Base-by-base conservation (phyloP, 2,888 invertebrate genomes). In the Lucinisca nassula region DNA sequence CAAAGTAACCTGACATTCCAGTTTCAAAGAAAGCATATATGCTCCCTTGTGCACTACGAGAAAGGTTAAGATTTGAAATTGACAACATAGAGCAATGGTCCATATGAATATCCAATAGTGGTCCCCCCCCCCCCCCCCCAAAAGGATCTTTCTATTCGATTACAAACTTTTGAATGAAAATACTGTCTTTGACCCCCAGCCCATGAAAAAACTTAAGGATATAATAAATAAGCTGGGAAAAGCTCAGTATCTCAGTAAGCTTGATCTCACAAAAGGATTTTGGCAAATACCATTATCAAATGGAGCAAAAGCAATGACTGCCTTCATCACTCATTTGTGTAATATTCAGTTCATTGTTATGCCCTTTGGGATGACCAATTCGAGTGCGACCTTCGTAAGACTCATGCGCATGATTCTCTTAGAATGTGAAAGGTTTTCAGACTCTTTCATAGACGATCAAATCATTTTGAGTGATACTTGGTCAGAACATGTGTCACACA, bases 251-350 rank as follows among this genome's bases (percentile, higher is more conserved):
- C 78, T 85, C 1, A 82, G 82, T 37, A 85, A 82, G 37, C 10
- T 82, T 1, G 85, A 85, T 67, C 49, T 85, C 4, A 82, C 85
- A 0, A 85, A 86, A 14, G 79, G 82, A 27, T 86, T 79, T 79
- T 86, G 82, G 86, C 79, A 86, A 55, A 74, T 82, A 10, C 82
- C 70, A 35, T 38, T 82, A 27, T 27, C 82, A 6, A 30, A 24
- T 6, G 17, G 27, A 30, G 21, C 76, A 32, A 45, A 76, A 30
- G 76, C 76, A 49, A n/a, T n/a, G n/a, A n/a, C n/a, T n/a, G n/a
- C n/a, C n/a, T n/a, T n/a, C n/a, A n/a, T n/a, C n/a, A n/a, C n/a
- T n/a, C n/a, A n/a, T n/a, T n/a, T n/a, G n/a, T n/a, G n/a, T n/a
- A n/a, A n/a, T 8, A 17, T 35, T 51, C 27, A 76, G 12, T 76